Evolutionary conservation across 2,888 invertebrate species (phyloP), one percentile per base, ranked within the genome.

Genomic region (Polyommatus icarus): DNA sequence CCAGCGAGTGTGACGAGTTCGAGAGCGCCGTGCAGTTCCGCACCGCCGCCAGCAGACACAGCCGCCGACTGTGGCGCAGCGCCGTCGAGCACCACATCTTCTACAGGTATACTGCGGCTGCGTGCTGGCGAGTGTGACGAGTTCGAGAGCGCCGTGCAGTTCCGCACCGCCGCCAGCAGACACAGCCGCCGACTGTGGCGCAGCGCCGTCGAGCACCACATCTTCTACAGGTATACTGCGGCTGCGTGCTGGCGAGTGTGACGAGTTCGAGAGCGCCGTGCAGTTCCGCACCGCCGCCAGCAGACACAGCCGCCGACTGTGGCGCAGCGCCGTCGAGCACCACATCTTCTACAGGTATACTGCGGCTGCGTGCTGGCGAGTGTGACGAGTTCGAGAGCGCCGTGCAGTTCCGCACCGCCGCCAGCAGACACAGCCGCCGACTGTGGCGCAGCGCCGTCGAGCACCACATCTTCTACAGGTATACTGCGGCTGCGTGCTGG

Each of bases 1-100:
- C 99, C 0, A 97, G 98, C 40, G 99, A 99, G 91, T 99, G 97
- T 92, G 99, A 99, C 85, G 98, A 97, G 86, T 98, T 96, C 88
- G 99, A 99, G 91, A 98, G 67, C 97, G 1, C 97, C 98, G 12
- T 99, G 83, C 97, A 97, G 79, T 99, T 99, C 94, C 97, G 97
- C 87, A 94, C 99, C 85, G 96, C 96, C 36, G 98, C 98, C 89
- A 98, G 99, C 85, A 95, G 97, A 84, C 97, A 98, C 81, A 98
- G 99, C 80, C 99, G 99, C 94, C 97, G 98, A 85, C 94, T 99
- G 77, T 99, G 99, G 99, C 97, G 98, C 87, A 98, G 98, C 57
- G 98, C 98, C 87, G 99, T 99, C 0, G 99, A 99, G 87, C 99
- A 99, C 92, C 99, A 99, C 88, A 99, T 99, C 80, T 99, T 99